A percentile compares a stretch with the other conserved stretches of the same genome.
phyloP scores from a whole-genome alignment of 2,888 invertebrate species.

The Eulithis prunata region DNA sequence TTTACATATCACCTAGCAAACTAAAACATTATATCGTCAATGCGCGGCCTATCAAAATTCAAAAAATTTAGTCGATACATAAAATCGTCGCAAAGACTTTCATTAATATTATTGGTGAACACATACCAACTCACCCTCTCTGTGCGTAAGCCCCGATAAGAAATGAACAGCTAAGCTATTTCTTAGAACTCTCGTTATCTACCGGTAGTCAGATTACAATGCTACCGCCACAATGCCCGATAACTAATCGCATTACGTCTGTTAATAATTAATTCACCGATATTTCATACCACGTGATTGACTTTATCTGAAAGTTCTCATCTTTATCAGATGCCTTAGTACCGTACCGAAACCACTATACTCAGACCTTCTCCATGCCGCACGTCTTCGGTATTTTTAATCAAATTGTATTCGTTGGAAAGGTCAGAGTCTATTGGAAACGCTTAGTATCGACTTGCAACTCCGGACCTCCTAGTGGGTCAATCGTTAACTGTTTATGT shows the following conservation, averaged over 20 bases:
- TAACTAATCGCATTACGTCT: slow-evolving; percentile 75
- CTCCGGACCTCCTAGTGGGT: slow-evolving; percentile 70
- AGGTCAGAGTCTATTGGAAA: slow-evolving; percentile 50
- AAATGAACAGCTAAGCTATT: slow-evolving; percentile 26
- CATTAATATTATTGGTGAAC: background rate
- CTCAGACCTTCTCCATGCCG: slow-evolving; percentile 43
- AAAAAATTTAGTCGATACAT: background rate
- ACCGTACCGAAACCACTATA: slow-evolving; percentile 53
- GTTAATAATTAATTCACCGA: slow-evolving; percentile 75
- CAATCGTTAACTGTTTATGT: slow-evolving; percentile 74
- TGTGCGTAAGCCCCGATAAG: slow-evolving; percentile 32
- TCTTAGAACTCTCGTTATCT: slow-evolving; percentile 40
- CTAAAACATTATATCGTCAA: background rate
- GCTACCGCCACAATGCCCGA: slow-evolving; percentile 65
- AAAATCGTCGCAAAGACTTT: too few relatives aligned
- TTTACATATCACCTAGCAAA: slow-evolving; percentile 51
- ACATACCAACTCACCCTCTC: background rate
- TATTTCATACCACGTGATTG: slow-evolving; percentile 72
- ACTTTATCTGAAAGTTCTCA: slow-evolving; percentile 67
- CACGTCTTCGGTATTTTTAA: slow-evolving; percentile 1
- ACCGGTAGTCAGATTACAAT: slow-evolving; percentile 63
- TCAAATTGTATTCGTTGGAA: slow-evolving; percentile 17
- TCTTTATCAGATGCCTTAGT: slow-evolving; percentile 65
- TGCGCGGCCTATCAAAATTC: too few relatives aligned
- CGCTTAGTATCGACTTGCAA: slow-evolving; percentile 55